Evolutionary conservation across 2,888 invertebrate genomes (phyloP).

Genomic region (Leptopilina drosophilae): DNA sequence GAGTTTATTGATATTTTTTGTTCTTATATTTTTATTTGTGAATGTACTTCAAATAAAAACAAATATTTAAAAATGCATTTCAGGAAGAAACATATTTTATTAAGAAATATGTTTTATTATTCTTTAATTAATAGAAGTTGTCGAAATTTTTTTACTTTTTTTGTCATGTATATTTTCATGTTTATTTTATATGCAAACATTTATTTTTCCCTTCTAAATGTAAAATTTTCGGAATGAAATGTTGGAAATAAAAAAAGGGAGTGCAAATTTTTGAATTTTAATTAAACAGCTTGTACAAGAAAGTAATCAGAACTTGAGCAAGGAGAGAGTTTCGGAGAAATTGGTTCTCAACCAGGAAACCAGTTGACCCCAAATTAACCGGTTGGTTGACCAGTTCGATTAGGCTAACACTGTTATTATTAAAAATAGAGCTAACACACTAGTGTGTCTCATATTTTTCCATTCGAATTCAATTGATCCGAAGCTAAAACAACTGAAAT

Average conservation of each 20-base stretch:
- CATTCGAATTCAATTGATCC: background rate
- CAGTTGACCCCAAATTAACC: conserved; percentile 33
- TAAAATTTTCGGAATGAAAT: background rate
- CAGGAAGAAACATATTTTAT: no score
- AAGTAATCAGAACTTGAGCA: conserved; percentile 20
- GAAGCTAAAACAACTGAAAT: background rate
- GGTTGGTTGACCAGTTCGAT: conserved; percentile 14
- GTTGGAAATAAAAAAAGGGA: background rate
- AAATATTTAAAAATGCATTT: no score
- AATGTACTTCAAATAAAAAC: no score
- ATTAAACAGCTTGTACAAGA: conserved; percentile 17
- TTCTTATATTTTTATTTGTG: no score
- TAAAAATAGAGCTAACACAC: conserved; percentile 12
- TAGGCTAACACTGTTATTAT: conserved; percentile 11
- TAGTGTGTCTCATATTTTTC: background rate
- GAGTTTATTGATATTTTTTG: no score
- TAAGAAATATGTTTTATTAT: no score
- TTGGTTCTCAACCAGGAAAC: conserved; percentile 22
- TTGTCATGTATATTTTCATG: no score
- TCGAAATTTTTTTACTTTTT: no score
- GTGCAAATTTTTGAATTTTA: conserved; percentile 4
- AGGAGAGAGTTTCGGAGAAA: conserved; percentile 30
- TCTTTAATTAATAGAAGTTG: no score
- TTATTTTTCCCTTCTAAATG: background rate
- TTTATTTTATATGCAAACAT: no score